phyloP scores from a whole-genome alignment of 2,888 invertebrate genomes.

The Morpho helenor region DNA sequence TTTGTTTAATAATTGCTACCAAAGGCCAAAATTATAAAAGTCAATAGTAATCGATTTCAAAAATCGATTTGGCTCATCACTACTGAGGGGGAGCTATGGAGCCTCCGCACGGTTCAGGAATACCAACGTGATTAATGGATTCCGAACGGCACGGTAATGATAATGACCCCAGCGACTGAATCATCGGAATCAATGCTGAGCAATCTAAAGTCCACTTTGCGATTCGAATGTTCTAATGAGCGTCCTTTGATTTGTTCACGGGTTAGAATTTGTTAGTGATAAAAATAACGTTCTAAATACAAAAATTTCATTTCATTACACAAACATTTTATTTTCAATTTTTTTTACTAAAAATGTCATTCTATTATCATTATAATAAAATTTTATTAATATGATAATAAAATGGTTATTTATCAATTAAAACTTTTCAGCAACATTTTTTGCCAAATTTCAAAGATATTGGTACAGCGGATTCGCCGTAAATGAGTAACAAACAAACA shows the following conservation, averaged over 20 bases:
- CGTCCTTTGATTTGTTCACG: slow-evolving; percentile 17
- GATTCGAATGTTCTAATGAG: slow-evolving; percentile 44
- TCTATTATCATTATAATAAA: no score
- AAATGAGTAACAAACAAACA: no score
- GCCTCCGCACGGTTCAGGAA: slow-evolving; percentile 51
- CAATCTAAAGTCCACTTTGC: slow-evolving; percentile 50
- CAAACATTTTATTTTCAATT: no score
- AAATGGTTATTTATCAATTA: no score
- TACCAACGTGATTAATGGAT: slow-evolving; percentile 76
- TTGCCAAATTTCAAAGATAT: no score
- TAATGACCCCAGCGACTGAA: slow-evolving; percentile 69
- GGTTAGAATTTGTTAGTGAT: slow-evolving; percentile 14
- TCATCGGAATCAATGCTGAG: slow-evolving; percentile 65
- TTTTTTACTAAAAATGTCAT: no score
- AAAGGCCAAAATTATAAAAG: no score
- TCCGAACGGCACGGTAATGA: slow-evolving; percentile 61
- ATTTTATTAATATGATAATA: no score
- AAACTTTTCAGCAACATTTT: no score
- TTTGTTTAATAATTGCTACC: no score
- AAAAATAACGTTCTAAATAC: neutral
- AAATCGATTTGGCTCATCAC: slow-evolving; percentile 25
- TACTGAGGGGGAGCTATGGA: slow-evolving; percentile 36
- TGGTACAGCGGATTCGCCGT: no score
- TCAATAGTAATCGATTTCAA: slow-evolving; percentile 10
- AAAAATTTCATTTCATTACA: no score